These are phyloP conservation scores for Papilio aristodemus DNA, from an alignment of 1,140 invertebrate species.

Conservation along the genomic window DNA sequence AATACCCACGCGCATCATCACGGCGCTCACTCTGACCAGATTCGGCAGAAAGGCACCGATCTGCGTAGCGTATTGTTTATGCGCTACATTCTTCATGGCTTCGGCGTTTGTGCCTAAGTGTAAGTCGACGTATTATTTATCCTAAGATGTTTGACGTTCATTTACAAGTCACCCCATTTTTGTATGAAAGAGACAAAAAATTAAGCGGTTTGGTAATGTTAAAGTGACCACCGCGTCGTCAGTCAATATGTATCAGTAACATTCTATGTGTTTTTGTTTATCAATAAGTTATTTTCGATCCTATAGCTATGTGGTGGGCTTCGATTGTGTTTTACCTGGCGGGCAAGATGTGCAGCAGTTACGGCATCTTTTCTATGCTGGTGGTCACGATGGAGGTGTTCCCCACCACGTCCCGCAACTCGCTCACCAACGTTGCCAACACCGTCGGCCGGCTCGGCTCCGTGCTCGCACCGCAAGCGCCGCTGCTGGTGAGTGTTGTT, in stretches of 20 bases:
- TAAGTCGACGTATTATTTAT: constrained; percentile 46
- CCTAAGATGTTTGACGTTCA: neutral
- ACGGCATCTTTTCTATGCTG: constrained; percentile 82
- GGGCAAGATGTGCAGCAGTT: constrained; percentile 84
- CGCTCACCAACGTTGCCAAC: constrained; percentile 83
- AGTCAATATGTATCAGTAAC: too few species aligned
- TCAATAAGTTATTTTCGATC: neutral
- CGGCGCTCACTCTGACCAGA: constrained; percentile 82
- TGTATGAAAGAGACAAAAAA: neutral
- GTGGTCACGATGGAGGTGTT: constrained; percentile 86
- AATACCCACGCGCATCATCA: constrained; percentile 82
- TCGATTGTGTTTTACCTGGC: constrained; percentile 79
- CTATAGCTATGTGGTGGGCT: constrained; percentile 59
- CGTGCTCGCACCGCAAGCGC: constrained; percentile 84
- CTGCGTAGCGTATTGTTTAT: constrained; percentile 82
- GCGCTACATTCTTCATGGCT: constrained; percentile 75
- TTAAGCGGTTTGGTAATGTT: neutral
- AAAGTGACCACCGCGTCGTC: too few species aligned
- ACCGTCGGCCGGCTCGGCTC: constrained; percentile 85
- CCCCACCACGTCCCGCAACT: constrained; percentile 84
- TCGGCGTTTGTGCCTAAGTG: constrained; percentile 71
- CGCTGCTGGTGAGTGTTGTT: constrained; percentile 66
- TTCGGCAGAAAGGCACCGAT: constrained; percentile 83
- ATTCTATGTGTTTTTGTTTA: neutral
- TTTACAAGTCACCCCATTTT: too few species aligned